phyloP scores from a whole-genome alignment of 2,113 vertebrate genomes.

The Burhinus bistriatus region DNA sequence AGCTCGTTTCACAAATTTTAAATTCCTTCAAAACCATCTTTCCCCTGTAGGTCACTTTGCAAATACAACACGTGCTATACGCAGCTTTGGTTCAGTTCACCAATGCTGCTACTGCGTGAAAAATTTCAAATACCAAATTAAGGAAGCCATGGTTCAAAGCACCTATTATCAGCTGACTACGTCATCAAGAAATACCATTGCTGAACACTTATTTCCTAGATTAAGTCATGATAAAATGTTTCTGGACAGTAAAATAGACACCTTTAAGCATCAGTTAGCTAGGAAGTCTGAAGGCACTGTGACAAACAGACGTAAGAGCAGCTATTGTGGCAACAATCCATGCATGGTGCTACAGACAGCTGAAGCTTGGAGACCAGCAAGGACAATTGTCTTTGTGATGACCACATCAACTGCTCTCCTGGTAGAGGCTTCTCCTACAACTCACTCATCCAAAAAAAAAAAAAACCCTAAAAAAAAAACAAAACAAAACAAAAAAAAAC shows the following conservation, averaged over 20 bases:
- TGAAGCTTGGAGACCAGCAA: not conserved
- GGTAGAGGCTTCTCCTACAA: not conserved
- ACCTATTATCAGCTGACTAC: not conserved
- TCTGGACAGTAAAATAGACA: not conserved
- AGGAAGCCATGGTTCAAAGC: not conserved
- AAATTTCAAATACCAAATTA: not conserved
- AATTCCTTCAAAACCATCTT: not conserved
- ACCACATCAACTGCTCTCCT: not conserved
- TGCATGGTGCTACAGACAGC: rapidly evolving
- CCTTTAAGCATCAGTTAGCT: not conserved
- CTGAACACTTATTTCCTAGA: not conserved
- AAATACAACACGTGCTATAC: not conserved
- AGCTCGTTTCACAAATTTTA: not conserved
- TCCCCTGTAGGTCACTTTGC: not conserved
- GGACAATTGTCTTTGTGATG: not conserved
- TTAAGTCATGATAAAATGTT: not conserved
- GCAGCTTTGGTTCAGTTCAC: not conserved
- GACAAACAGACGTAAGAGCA: not conserved
- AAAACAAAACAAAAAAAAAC: too few relatives aligned
- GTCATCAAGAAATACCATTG: not conserved
- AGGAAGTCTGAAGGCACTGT: not conserved
- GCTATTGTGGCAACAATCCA: not conserved
- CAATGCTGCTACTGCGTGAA: not conserved
- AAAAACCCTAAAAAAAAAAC: too few relatives aligned
- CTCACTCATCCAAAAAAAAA: not conserved